Evolutionary conservation across 2,113 vertebrate genomes (phyloP).

Genomic region (Nothobranchius furzeri): DNA sequence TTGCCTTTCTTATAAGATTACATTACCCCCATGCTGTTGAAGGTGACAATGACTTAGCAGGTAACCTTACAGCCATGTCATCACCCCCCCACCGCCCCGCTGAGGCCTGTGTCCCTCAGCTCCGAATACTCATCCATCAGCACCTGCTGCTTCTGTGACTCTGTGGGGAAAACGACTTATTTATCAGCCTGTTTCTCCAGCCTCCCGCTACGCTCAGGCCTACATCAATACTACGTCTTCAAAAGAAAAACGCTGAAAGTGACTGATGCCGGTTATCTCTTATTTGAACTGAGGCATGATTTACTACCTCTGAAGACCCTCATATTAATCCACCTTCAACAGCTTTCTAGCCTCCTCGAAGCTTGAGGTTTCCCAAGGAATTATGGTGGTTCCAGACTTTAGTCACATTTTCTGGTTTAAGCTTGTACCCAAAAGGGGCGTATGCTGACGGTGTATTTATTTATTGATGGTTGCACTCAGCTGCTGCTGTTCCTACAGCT

Average conservation of each 20-base stretch:
- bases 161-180: conserved; percentile 18
- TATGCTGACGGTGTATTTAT: conserved; percentile 62
- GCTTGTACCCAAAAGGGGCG: conserved; percentile 17
- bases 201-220: conserved; percentile 20
- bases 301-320: conserved; percentile 70
- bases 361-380: conserved; percentile 36
- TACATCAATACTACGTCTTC: conserved; percentile 11
- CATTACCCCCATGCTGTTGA: conserved; percentile 47
- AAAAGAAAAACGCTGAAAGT: conserved; percentile 26
- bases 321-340: conserved; percentile 31
- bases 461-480: conserved; percentile 57
- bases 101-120: conserved; percentile 14
- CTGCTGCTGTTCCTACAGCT: conserved; percentile 46
- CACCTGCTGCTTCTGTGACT: conserved; percentile 40
- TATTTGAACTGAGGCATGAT: conserved; percentile 53
- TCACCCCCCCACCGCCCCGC: background rate
- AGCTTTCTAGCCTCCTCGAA: conserved; percentile 10
- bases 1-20: conserved; percentile 66
- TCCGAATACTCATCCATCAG: background rate
- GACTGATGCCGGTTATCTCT: conserved; percentile 32
- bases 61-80: background rate
- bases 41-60: conserved; percentile 31
- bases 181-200: conserved; percentile 7
- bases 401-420: conserved; percentile 32
- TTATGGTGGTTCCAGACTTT: conserved; percentile 39